phyloP scores from a whole-genome alignment of 2,113 vertebrate genomes.

The Eulemur rufifrons region DNA sequence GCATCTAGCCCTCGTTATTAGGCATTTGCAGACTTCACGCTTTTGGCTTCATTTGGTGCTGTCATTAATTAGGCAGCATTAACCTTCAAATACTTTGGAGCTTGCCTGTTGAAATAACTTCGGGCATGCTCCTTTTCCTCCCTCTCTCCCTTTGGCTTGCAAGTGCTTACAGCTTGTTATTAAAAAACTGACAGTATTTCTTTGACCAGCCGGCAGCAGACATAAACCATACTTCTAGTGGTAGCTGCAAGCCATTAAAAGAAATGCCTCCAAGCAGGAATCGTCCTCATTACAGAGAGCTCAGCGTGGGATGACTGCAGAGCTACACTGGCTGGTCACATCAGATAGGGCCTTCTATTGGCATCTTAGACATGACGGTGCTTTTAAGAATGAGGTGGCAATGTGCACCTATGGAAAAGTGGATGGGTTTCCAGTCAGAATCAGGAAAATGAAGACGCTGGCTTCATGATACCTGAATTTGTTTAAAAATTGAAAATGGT shows the following conservation, averaged over 20 bases:
- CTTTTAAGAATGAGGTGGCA: neutral
- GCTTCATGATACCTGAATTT: neutral
- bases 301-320: neutral
- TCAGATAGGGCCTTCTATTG: neutral
- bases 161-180: conserved; percentile 47
- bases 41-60: conserved; percentile 76
- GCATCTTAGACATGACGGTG: neutral
- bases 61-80: conserved; percentile 77
- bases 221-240: neutral
- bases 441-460: neutral
- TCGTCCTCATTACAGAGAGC: neutral
- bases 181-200: conserved; percentile 61
- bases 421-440: neutral
- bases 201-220: conserved; percentile 18
- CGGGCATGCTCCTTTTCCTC: neutral
- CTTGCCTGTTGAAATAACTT: conserved; percentile 64
- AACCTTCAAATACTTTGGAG: conserved; percentile 73
- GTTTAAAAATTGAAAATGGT: neutral
- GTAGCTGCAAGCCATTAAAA: neutral
- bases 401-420: neutral
- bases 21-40: conserved; percentile 75
- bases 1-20: conserved; percentile 76
- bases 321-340: neutral
- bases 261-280: neutral
- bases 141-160: conserved; percentile 6